Percentiles rank a stretch among this genome's conserved stretches.
phyloP scores from a whole-genome alignment of 2,888 invertebrate species.

The Cheiracanthium punctorium region DNA sequence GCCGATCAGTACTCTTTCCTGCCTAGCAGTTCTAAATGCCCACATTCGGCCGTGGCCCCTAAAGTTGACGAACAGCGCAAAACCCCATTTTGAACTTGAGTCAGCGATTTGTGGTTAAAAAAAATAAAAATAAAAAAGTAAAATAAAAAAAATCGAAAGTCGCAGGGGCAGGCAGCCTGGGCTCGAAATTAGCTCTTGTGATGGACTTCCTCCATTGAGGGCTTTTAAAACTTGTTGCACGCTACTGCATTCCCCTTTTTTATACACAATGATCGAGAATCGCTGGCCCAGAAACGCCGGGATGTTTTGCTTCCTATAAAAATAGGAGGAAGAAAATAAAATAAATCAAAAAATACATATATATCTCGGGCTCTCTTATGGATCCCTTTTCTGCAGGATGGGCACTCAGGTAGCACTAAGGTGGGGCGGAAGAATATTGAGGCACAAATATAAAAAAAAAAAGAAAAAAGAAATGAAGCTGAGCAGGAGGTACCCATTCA shows the following conservation, averaged over 20 bases:
- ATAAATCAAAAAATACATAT: neutral
- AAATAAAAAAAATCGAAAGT: too few species aligned
- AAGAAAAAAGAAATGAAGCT: neutral
- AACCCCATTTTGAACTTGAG: too few species aligned
- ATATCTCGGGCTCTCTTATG: conserved; percentile 3
- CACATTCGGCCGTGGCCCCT: too few species aligned
- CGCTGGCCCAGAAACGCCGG: conserved; percentile 25
- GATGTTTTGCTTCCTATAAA: conserved; percentile 27
- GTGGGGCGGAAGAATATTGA: conserved; percentile 22
- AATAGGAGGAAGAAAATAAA: conserved; percentile 12
- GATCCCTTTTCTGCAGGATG: conserved; percentile 14
- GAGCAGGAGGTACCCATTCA: conserved; percentile 41
- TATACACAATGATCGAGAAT: neutral
- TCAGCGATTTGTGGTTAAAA: too few species aligned
- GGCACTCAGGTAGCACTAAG: conserved; percentile 37
- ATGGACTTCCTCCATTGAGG: neutral
- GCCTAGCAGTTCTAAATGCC: too few species aligned
- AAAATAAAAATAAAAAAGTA: too few species aligned
- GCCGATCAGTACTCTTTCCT: too few species aligned
- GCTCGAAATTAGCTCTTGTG: conserved; percentile 1
- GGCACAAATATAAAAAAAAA: too few species aligned
- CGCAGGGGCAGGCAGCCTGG: neutral
- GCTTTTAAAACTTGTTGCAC: conserved; percentile 4
- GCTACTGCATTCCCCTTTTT: neutral
- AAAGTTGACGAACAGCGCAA: too few species aligned